These are phyloP conservation scores for Alcis repandata DNA, from an alignment of 2,888 invertebrate species.

Conservation along the genomic window DNA sequence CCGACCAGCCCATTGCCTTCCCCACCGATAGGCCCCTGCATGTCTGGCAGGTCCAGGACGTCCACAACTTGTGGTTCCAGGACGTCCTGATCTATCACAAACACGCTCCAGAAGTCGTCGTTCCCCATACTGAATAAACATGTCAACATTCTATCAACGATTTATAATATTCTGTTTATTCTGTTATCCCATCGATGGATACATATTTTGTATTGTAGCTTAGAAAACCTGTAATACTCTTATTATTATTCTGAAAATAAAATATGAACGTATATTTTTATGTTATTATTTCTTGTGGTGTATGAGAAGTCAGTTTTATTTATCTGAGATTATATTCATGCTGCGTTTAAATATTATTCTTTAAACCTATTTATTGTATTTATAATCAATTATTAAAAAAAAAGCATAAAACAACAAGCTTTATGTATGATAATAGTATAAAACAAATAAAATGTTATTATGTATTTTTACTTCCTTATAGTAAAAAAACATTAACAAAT, in stretches of 20 bases:
- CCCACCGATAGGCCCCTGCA: conserved; percentile 85
- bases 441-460: no score
- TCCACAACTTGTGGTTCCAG: conserved; percentile 80
- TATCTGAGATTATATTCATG: neutral
- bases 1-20: conserved; percentile 83
- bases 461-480: no score
- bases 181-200: neutral
- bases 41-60: conserved; percentile 63
- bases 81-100: conserved; percentile 86
- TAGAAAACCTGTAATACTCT: neutral
- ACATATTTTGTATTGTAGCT: conserved; percentile 6
- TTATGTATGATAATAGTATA: no score
- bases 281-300: neutral
- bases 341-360: no score
- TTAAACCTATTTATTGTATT: no score
- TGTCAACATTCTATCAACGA: no score
- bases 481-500: no score
- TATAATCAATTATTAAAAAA: no score
- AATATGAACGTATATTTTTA: neutral
- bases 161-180: neutral
- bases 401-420: no score
- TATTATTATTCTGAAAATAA: neutral
- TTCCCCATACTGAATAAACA: conserved; percentile 59
- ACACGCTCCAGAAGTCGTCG: conserved; percentile 68
- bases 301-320: neutral